Conservation (phyloP, 2,113 vertebrate species). For the Micromys minutus region DNA sequence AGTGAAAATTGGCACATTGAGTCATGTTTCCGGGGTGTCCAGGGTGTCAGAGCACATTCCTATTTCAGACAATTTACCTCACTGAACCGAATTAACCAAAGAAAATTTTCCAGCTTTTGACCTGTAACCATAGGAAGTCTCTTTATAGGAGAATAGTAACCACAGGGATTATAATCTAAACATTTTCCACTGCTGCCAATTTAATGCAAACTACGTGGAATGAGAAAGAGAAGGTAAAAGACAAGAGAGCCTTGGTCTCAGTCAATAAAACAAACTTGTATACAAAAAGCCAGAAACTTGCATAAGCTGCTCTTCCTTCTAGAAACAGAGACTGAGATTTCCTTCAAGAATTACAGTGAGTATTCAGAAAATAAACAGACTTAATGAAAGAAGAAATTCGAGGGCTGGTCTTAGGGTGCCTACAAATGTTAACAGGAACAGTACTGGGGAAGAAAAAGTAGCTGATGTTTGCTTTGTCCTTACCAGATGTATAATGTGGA, state of each 20-base stretch:
- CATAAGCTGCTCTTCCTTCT: neutral
- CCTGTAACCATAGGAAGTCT: neutral
- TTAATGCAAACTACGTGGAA: constrained; percentile 2
- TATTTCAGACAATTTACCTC: neutral
- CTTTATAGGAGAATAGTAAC: constrained; percentile 34
- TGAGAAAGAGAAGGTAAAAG: neutral
- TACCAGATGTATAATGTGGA: constrained; percentile 7
- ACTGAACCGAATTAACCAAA: constrained; percentile 8
- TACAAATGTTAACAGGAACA: constrained; percentile 38
- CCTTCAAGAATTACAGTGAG: constrained; percentile 41
- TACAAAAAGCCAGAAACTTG: constrained; percentile 4
- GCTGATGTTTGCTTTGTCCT: constrained; percentile 20
- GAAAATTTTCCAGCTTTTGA: neutral
- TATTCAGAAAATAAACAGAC: constrained; percentile 67
- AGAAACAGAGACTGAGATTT: constrained; percentile 51
- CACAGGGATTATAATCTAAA: neutral
- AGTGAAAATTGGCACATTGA: neutral
- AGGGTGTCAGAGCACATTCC: neutral
- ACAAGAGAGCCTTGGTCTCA: neutral
- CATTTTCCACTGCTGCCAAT: neutral
- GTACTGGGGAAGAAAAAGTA: neutral
- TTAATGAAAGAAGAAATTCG: constrained; percentile 55
- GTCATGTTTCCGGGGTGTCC: neutral
- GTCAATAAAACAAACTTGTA: constrained; percentile 24
- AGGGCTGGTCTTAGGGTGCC: neutral